Base-by-base conservation (phyloP, 2,797 vertebrate genomes). In the Enteromius thamalakanensis region DNA sequence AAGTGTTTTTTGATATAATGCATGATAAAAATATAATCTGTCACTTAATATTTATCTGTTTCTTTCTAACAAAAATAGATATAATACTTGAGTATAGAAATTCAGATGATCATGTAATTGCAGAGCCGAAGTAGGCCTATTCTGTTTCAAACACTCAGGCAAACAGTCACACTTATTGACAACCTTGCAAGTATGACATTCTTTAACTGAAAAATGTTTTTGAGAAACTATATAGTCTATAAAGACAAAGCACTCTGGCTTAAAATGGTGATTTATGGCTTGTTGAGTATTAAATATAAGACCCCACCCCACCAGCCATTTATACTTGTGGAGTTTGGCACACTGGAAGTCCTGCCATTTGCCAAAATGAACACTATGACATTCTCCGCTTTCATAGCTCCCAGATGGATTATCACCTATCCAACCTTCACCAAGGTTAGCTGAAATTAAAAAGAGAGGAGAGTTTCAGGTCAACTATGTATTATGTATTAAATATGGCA, bases 381-480 rank as follows among this genome's bases (percentile, higher is more conserved):
- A 85, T 51, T 83, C 45, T 60, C 65, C 42, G 51, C 79, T 80
- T 51, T 87, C 65, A 49, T 49, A 42, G 45, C 12, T 75, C 51
- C 64, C 82, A 88, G 86, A 88, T 77, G 85, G 85, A 90, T 87
- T 70, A 53, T 86, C 70, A 58, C 70, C 79, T 80, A 72, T 86
- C 87, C 87, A 29, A 68, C 76, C 81, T 87, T 64, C 84, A 86
- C 90, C 88, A 65, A 87, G 91, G 93, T 94, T 94, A 95, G 91
- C 94, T 95, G 93, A 80, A 87, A 87, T 74, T 65, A 89, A 69
- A 70, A 70, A 79, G 90, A 37, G 89, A 64, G 19, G 37, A 83
- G 47, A 85, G 62, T 17, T 64, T 64, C 2, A 74, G 21, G 45
- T 64, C 42, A 81, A 1, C 8, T 11, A 45, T 45, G 11, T 45